These are phyloP conservation scores for Ptilonorhynchus violaceus DNA, from an alignment of 2,113 vertebrate genomes.

Conservation along the genomic window DNA sequence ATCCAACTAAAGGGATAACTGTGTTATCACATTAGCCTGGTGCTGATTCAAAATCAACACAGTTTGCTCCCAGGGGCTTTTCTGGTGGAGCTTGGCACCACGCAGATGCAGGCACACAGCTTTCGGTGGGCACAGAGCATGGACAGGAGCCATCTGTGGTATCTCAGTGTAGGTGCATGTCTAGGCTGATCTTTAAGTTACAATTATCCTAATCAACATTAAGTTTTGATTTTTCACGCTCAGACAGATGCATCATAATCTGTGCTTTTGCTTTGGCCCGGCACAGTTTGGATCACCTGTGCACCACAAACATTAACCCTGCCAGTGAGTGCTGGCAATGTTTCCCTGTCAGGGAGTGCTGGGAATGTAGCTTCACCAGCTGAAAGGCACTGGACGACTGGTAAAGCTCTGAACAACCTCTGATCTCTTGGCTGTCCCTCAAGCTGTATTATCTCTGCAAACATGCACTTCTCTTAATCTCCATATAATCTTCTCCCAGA, in stretches of 20 bases:
- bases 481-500: neutral
- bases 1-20: neutral
- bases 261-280: neutral
- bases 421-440: constrained; percentile 7
- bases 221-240: neutral
- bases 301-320: neutral
- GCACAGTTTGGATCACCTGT: neutral
- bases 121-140: neutral
- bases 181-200: neutral
- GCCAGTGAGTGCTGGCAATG: neutral
- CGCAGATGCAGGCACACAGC: neutral
- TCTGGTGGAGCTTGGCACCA: neutral
- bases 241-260: neutral
- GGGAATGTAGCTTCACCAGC: neutral
- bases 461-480: neutral
- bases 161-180: neutral
- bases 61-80: neutral
- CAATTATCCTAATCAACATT: neutral
- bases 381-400: neutral
- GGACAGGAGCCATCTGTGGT: fast-evolving
- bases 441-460: neutral
- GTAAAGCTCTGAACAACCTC: neutral
- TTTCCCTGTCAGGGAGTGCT: neutral
- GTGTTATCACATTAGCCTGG: neutral
- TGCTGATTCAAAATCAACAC: neutral